phyloP scores from a whole-genome alignment of 2,888 invertebrate genomes.

The Chloromyia formosa region DNA sequence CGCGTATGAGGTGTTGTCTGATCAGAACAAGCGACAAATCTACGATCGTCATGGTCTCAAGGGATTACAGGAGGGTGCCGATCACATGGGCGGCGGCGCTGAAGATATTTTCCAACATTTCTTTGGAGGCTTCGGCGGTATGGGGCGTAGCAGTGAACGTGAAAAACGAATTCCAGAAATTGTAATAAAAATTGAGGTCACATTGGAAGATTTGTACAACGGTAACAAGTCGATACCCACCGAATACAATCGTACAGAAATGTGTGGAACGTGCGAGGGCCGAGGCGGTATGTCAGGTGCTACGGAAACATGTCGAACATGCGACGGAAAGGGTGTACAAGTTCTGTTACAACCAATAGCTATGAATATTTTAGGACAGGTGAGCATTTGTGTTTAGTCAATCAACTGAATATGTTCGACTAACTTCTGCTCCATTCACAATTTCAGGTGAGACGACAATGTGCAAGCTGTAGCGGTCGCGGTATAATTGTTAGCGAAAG shows the following conservation, averaged over 20 bases:
- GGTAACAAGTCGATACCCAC: conserved; percentile 75
- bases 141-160: conserved; percentile 66
- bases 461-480: conserved; percentile 72
- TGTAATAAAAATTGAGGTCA: conserved; percentile 82
- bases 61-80: conserved; percentile 83
- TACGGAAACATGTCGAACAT: conserved; percentile 73
- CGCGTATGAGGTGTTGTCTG: conserved; percentile 92
- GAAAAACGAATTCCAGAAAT: conserved; percentile 79
- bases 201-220: conserved; percentile 90
- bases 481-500: conserved; percentile 82
- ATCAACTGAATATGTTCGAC: background rate
- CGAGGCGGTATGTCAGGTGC: conserved; percentile 73
- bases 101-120: conserved; percentile 77
- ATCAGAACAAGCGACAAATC: conserved; percentile 83
- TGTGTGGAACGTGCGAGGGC: conserved; percentile 59
- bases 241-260: conserved; percentile 57
- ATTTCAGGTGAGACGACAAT: conserved; percentile 60
- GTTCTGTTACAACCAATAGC: conserved; percentile 75
- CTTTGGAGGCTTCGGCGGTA: conserved; percentile 69
- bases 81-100: conserved; percentile 66
- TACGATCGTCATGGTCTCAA: conserved; percentile 90
- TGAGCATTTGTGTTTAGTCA: conserved; percentile 16
- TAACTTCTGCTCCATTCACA: background rate
- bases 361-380: conserved; percentile 46
- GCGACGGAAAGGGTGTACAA: conserved; percentile 82